Base-by-base conservation (phyloP, 2,797 vertebrate genomes). In the Gymnothorax reevesii region DNA sequence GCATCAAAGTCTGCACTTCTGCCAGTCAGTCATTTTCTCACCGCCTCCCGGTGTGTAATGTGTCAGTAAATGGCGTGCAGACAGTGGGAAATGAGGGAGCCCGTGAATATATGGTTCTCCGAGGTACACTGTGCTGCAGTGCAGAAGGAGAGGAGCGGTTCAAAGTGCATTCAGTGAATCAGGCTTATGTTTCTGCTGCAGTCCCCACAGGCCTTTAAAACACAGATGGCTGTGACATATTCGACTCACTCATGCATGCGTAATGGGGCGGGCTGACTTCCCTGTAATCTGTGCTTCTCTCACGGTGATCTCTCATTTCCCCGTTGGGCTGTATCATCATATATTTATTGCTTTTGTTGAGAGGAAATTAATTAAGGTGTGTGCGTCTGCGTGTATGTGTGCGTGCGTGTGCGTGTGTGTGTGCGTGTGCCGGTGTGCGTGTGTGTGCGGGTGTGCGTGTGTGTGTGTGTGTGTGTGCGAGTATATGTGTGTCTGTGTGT, bases 221-320 rank as follows among this genome's bases (percentile, higher is more conserved):
- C 84, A 86, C 80, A 89, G 80, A 88, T 84, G 85, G 54, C 71
- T 83, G n/a, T 59, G 52, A 49, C 42, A 80, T 71, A 57, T 80
- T n/a, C 15, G 49, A 80, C 52, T 80, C 55, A 54, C 20, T 20
- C 77, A 80, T 80, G 77, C 52, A 80, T 80, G 55, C n/a, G 77
- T 80, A n/a, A 55, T 9, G 7, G 33, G 33, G 33, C 33, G 33
- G 33, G 9, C 49, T 54, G 71, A 60, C 75, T n/a, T 66, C 66
- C 33, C 57, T 17, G 73, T 66, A 66, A 82, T 82, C 59, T 55
- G 9, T 55, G 57, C 9, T 55, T 27, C 13, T 17, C 22, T 59
- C 59, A 17, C 42, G 0, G 57, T 64, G n/a, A 49, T 25, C 20
- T 86, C 49, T 57, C 60, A 52, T 82, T 85, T 85, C 52, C 25